Conservation (phyloP, 1,140 invertebrate genomes). For the Ceratosolen solmsi region DNA sequence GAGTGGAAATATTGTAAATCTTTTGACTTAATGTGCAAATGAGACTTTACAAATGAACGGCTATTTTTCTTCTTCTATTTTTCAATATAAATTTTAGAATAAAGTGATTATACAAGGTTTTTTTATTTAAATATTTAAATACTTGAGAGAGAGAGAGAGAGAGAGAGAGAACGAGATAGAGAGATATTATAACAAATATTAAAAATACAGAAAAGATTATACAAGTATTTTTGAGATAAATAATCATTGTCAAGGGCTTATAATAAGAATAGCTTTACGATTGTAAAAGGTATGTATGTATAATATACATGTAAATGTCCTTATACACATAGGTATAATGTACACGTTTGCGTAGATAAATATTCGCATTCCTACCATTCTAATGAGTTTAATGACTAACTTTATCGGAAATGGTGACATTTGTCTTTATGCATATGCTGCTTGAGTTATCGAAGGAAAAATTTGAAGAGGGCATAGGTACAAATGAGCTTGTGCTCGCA, state of each 20-base stretch:
- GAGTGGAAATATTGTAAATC: neutral
- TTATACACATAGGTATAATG: neutral
- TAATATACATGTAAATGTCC: neutral
- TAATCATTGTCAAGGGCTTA: conserved; percentile 38
- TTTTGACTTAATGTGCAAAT: neutral
- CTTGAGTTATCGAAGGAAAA: conserved; percentile 16
- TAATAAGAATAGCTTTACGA: conserved; percentile 41
- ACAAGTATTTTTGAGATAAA: conserved; percentile 27
- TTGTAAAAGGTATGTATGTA: conserved; percentile 31
- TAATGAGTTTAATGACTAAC: conserved; percentile 41
- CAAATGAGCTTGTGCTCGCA: neutral
- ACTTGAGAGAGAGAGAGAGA: conserved; percentile 15
- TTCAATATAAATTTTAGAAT: neutral
- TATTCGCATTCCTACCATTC: neutral
- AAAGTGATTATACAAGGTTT: neutral
- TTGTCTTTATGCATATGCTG: neutral
- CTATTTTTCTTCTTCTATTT: neutral
- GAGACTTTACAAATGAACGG: neutral
- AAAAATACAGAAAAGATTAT: no score
- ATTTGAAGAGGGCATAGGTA: neutral
- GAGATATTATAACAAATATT: conserved; percentile 17
- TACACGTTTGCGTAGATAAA: neutral
- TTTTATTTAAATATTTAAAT: conserved; percentile 4
- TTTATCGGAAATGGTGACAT: conserved; percentile 28
- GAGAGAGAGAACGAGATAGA: conserved; percentile 33